Base-by-base conservation (phyloP, 2,888 invertebrate species). In the Erebia epiphron region DNA sequence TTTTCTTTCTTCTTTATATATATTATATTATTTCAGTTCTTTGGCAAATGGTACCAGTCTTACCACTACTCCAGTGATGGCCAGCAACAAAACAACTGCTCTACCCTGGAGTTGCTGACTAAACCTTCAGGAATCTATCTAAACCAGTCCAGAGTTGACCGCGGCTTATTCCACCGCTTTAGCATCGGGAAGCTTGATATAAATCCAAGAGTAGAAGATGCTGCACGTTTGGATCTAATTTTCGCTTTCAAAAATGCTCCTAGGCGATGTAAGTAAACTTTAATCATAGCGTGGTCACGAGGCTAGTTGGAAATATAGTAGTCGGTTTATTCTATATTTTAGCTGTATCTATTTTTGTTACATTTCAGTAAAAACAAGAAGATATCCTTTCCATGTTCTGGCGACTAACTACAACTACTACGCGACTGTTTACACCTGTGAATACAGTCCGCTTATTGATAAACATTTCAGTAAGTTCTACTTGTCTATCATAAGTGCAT, bases 391-490 rank as follows among this genome's bases (percentile, higher is more conserved):
- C 76, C 76, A 80, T 9, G 79, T 91, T 2, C 61, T 91, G 52
- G 84, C 87, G 0, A 90, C 89, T 0, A 90, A 90, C 70, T 89
- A 91, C 76, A 86, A 88, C 5, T 87, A 85, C 69, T 91, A 85
- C 49, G 89, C 91, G 0, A 89, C 89, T 0, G 80, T 87, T 0
- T 90, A 89, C 69, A 89, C 90, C 0, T 91, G 91, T 71, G 78
- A 83, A 46, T 88, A 91, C 73, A 90, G 90, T 26, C 80, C 86
- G 0, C 78, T 87, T 1, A 90, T 89, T 1, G 74, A 91, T 67
- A 91, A 89, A 77, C 90, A 91, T 75, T 90, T 80, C 62, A 83
- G 91, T 91, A 81, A 88, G 89, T 85, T 14, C 2, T 16, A 14
- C 26, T 26, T 1, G 1, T 21, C 5, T 21, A 52, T 16, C 1